Evolutionary conservation across 53 echinoderm and acorn worm species (phyloP).

Genomic region (Mesocentrotus franciscanus): DNA sequence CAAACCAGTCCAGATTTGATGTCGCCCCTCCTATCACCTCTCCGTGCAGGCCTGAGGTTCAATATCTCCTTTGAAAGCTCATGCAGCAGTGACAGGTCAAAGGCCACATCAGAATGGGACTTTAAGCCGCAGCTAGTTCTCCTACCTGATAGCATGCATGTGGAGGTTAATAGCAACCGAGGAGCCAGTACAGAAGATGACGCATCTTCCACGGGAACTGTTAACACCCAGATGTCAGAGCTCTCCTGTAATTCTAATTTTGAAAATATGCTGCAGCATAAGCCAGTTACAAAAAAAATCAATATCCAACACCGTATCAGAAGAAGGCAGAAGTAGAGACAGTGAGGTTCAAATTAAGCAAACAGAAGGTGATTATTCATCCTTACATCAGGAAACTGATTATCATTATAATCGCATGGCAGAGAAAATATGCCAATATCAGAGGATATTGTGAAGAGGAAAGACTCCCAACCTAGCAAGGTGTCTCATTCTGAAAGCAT

Average conservation of each 20-base stretch:
- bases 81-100: slow-evolving; percentile 33
- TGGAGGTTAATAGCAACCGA: slow-evolving; percentile 1
- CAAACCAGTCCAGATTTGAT: slow-evolving; percentile 72
- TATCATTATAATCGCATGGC: background rate
- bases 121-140: slow-evolving; percentile 15
- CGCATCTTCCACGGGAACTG: slow-evolving; percentile 56
- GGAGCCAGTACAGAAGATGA: slow-evolving; percentile 58
- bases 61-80: slow-evolving; percentile 33
- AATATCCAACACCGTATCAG: background rate
- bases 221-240: slow-evolving; percentile 58
- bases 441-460: background rate
- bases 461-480: background rate
- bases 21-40: slow-evolving; percentile 70
- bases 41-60: slow-evolving; percentile 54
- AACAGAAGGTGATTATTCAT: background rate
- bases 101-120: slow-evolving; percentile 2
- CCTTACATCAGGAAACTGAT: background rate
- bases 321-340: background rate
- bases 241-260: slow-evolving; percentile 44
- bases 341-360: background rate
- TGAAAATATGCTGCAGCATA: slow-evolving; percentile 20
- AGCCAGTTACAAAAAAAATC: slow-evolving; percentile 4
- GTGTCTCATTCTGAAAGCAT: background rate
- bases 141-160: slow-evolving; percentile 31
- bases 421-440: background rate